Base-by-base conservation (phyloP, 2,797 vertebrate species). In the Falco berigora region DNA sequence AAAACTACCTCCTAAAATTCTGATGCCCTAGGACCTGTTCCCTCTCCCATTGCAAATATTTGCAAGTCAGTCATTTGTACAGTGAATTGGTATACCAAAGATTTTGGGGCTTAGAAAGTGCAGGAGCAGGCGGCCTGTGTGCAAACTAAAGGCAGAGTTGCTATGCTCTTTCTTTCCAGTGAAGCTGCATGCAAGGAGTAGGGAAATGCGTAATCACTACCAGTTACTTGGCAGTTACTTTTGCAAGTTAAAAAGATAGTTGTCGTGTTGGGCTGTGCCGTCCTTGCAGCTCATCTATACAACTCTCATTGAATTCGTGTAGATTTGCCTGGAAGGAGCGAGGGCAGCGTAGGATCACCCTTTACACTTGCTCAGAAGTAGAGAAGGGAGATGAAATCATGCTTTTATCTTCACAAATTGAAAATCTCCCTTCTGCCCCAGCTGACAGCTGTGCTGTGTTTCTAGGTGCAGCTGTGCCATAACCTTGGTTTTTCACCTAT, bases 131-230 rank as follows among this genome's bases (percentile, higher is more conserved):
- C 61, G 80, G 80, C 66, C 79, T 61, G 72, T 3, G 1, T 75
- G 64, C 79, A 77, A 91, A 85, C 56, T 58, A 46, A 79, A 92
- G 71, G 49, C 40, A 46, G 36, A 79, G 40, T 25, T 90, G 66
- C 68, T 92, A 25, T 17, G 75, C 61, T 83, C 49, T 88, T 83
- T 79, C 81, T 91, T 95, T 95, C 86, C 90, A 93, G 56, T 46
- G 86, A 82, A 92, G 88, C 72, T 94, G 81, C 75, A 67, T 68
- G 58, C 72, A 32, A 19, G 27, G 64, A 83, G 73, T 73, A 44
- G 58, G 67, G 91, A 92, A 87, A 94, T 77, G 77, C 78, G 67
- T 96, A 92, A 96, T 96, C 85, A 85, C 64, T 88, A 94, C 87
- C 91, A 91, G 89, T 82, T 92, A 80, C 74, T 94, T 92, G 93